phyloP scores from a whole-genome alignment of 2,888 invertebrate genomes.

The Sesamia inferens region DNA sequence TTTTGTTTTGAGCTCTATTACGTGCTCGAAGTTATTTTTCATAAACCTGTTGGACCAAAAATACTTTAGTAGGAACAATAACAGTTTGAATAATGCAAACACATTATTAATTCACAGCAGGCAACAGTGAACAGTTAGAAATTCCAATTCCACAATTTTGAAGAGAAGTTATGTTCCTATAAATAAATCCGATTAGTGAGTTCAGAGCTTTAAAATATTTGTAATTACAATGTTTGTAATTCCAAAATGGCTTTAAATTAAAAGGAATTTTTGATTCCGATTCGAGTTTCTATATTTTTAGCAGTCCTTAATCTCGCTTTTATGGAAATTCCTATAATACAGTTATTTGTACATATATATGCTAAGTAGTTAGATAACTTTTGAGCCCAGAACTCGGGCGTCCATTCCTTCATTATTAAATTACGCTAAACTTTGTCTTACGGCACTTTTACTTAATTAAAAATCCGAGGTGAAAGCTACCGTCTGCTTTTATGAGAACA shows the following conservation, averaged over 20 bases:
- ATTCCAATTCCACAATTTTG: constrained; percentile 34
- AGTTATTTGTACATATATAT: constrained; percentile 48
- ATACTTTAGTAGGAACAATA: constrained; percentile 16
- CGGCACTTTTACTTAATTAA: constrained; percentile 61
- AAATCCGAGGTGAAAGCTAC: constrained; percentile 54
- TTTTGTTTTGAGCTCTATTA: constrained; percentile 29
- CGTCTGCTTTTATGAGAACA: constrained; percentile 49
- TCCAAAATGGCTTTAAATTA: constrained; percentile 42
- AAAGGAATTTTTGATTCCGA: constrained; percentile 43
- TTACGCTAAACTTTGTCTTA: constrained; percentile 56
- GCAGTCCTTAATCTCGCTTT: constrained; percentile 26
- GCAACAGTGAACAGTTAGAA: constrained; percentile 33
- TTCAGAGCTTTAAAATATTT: constrained; percentile 51
- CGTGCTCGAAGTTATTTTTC: constrained; percentile 4
- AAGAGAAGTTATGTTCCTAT: constrained; percentile 44
- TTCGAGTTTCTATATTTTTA: constrained; percentile 39
- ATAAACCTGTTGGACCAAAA: neutral
- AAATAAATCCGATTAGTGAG: constrained; percentile 53
- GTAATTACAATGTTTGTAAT: constrained; percentile 44
- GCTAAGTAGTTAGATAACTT: constrained; percentile 54
- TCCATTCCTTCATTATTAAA: constrained; percentile 60
- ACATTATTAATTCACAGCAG: constrained; percentile 23
- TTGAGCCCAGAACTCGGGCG: constrained; percentile 36
- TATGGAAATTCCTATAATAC: constrained; percentile 42
- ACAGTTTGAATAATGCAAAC: constrained; percentile 25